phyloP scores from a whole-genome alignment of 2,113 vertebrate genomes.

The Empidonax traillii region DNA sequence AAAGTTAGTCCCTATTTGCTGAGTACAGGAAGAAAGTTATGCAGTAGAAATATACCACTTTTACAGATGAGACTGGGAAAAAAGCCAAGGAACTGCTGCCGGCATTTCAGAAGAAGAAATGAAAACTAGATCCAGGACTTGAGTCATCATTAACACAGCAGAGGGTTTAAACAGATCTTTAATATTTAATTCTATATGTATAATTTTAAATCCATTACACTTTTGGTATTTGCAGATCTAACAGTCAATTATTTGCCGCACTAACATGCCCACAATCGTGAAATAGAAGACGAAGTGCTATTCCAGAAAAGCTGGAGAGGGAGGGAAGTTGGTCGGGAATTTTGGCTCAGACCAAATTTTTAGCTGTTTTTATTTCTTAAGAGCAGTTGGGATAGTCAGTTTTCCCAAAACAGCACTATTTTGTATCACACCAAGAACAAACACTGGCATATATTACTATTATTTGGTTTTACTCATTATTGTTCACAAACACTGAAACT shows the following conservation, averaged over 20 bases:
- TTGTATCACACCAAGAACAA: neutral
- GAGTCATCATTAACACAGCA: neutral
- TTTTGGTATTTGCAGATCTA: neutral
- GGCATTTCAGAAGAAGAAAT: neutral
- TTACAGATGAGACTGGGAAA: neutral
- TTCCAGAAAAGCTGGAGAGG: neutral
- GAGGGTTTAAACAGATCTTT: neutral
- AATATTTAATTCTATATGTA: neutral
- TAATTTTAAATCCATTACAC: constrained; percentile 6
- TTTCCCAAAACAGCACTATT: neutral
- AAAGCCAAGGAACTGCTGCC: neutral
- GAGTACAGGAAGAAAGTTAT: neutral
- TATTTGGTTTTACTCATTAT: neutral
- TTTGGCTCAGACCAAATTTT: neutral
- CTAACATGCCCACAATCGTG: neutral
- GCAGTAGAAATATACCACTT: neutral
- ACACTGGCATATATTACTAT: neutral
- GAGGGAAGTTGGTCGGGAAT: neutral
- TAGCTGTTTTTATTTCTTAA: neutral
- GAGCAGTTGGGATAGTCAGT: neutral
- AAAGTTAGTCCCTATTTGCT: neutral
- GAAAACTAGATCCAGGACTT: neutral
- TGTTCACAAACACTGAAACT: constrained; percentile 17
- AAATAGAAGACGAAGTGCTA: neutral
- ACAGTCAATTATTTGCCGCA: neutral